phyloP scores from a whole-genome alignment of 1,140 invertebrate genomes.

The Rhagoletis pomonella region DNA sequence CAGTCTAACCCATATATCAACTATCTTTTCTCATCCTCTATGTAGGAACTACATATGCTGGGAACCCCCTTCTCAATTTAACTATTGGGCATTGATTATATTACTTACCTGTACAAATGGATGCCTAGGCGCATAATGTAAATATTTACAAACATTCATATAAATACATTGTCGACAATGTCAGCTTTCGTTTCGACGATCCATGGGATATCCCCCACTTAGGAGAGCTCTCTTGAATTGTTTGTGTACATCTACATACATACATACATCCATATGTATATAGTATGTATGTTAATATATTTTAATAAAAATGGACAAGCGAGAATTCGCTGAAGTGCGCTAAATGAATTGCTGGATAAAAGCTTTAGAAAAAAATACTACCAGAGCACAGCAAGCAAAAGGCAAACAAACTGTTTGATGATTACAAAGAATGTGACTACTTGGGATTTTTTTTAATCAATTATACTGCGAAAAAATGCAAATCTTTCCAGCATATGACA shows the following conservation, averaged over 20 bases:
- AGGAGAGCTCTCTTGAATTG: slow-evolving; percentile 21
- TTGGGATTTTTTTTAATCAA: not conserved
- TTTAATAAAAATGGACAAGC: not conserved
- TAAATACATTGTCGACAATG: not conserved
- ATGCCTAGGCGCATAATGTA: no score
- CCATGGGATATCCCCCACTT: not conserved
- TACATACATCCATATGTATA: no score
- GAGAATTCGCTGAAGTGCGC: not conserved
- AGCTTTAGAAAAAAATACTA: not conserved
- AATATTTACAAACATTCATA: no score
- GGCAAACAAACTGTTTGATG: not conserved
- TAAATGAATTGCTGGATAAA: slow-evolving; percentile 12
- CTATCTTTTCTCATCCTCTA: no score
- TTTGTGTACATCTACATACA: not conserved
- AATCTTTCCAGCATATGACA: no score
- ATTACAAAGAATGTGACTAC: not conserved
- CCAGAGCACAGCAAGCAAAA: not conserved
- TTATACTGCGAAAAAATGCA: no score
- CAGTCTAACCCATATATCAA: no score
- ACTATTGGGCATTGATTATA: no score
- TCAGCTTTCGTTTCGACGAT: not conserved
- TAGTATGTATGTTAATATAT: not conserved
- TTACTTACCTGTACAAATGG: no score
- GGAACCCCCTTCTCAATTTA: no score
- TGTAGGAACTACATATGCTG: no score